Conservation (phyloP, 2,113 vertebrate species). For the Poicephalus meyeri region DNA sequence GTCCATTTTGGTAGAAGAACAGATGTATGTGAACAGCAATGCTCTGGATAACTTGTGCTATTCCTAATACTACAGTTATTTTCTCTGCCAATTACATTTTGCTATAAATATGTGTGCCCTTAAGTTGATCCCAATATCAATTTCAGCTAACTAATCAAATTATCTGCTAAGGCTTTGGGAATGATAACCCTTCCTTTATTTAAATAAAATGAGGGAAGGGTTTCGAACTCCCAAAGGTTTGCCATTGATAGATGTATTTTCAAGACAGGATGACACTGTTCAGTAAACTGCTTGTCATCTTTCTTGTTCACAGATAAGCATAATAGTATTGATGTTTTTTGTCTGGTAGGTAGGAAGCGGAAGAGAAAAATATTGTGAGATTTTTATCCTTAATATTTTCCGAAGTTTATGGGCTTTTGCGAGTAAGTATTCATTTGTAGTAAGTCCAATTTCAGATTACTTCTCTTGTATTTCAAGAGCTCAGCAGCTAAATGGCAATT, state of each 20-base stretch:
- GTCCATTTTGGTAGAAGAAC: constrained; percentile 39
- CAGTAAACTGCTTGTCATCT: background rate
- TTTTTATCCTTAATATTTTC: constrained; percentile 25
- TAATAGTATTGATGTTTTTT: background rate
- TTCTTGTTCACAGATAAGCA: background rate
- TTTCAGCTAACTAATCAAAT: constrained; percentile 69
- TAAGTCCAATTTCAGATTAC: constrained; percentile 24
- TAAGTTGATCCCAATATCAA: constrained; percentile 61
- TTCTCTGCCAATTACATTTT: constrained; percentile 68
- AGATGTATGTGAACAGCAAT: constrained; percentile 36
- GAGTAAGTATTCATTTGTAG: constrained; percentile 42
- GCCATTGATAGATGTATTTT: constrained; percentile 33
- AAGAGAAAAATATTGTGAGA: background rate
- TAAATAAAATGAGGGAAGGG: constrained; percentile 47
- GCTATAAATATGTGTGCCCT: constrained; percentile 69
- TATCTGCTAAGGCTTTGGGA: constrained; percentile 59
- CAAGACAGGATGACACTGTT: constrained; percentile 34
- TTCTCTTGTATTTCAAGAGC: background rate
- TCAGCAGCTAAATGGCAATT: constrained; percentile 2
- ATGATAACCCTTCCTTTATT: constrained; percentile 64
- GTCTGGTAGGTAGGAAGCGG: background rate
- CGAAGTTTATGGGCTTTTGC: constrained; percentile 1
- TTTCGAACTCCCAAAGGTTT: constrained; percentile 41
- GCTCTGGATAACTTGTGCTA: constrained; percentile 45
- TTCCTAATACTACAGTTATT: constrained; percentile 65